Percentiles rank a stretch among this genome's conserved stretches.
These are phyloP conservation scores for Caenorhabditis sp. DNA, from an alignment of 2,888 invertebrate genomes.

Conservation along the genomic window DNA sequence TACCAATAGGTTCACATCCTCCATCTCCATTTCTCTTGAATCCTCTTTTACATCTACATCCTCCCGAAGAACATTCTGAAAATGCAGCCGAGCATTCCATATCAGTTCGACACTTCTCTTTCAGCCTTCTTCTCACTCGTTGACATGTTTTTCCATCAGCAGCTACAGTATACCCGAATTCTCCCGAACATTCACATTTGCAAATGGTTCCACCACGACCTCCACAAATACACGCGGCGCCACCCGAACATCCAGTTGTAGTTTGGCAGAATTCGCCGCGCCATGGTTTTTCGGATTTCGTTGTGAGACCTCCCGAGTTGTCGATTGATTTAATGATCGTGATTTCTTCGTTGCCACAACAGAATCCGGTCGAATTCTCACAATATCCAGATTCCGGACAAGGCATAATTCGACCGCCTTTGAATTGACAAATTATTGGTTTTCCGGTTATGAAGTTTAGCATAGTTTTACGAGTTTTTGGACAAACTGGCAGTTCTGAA, in stretches of 20 bases:
- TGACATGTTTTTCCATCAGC: slow-evolving; percentile 59
- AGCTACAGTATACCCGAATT: slow-evolving; percentile 60
- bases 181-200: slow-evolving; percentile 62
- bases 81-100: slow-evolving; percentile 68
- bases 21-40: slow-evolving; percentile 68
- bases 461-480: slow-evolving; percentile 59
- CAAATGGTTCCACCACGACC: slow-evolving; percentile 17
- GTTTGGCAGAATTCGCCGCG: slow-evolving; percentile 38
- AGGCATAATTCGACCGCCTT: slow-evolving; percentile 41
- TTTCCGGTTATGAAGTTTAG: slow-evolving; percentile 53
- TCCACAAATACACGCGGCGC: slow-evolving; percentile 60
- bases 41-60: slow-evolving; percentile 66
- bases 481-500: slow-evolving; percentile 65
- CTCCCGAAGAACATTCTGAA: slow-evolving; percentile 64
- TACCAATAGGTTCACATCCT: slow-evolving; percentile 66
- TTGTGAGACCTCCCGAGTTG: background rate
- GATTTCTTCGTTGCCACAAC: slow-evolving; percentile 34
- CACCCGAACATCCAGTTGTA: slow-evolving; percentile 52
- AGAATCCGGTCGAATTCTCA: slow-evolving; percentile 61
- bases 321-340: background rate
- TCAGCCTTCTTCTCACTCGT: slow-evolving; percentile 58
- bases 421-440: slow-evolving; percentile 63
- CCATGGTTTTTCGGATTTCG: slow-evolving; percentile 30
- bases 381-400: slow-evolving; percentile 59
- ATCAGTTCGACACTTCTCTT: slow-evolving; percentile 67